These are phyloP conservation scores for Cerastis rubricosa DNA, from an alignment of 2,888 invertebrate genomes.

Conservation along the genomic window DNA sequence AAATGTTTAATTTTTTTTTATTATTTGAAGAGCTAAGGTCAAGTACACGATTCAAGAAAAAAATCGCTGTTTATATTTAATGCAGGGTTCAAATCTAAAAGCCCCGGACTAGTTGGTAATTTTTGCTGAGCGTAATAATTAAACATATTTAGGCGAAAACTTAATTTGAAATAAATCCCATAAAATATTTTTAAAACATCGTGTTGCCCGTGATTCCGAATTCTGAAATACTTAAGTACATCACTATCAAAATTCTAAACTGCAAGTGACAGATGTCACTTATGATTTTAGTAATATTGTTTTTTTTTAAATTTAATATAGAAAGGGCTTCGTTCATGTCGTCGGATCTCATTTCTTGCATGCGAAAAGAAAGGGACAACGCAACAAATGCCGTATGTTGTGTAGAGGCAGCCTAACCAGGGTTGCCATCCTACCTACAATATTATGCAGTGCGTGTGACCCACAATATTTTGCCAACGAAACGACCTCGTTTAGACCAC, in stretches of 20 bases:
- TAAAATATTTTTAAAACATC: not conserved
- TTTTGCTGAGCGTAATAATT: conserved; percentile 1
- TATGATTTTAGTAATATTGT: not conserved
- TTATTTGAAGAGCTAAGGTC: too few species aligned
- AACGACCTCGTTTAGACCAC: not conserved
- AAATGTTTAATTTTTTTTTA: too few species aligned
- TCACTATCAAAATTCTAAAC: conserved; percentile 13
- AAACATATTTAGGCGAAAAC: not conserved
- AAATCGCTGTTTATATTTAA: too few species aligned
- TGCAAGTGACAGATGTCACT: conserved; percentile 6
- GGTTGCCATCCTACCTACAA: conserved; percentile 25
- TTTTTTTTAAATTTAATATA: not conserved
- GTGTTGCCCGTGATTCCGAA: not conserved
- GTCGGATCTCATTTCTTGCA: conserved; percentile 60
- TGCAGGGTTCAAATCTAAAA: too few species aligned
- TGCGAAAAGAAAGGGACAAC: conserved; percentile 68
- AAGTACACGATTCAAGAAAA: too few species aligned
- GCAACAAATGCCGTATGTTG: conserved; percentile 64
- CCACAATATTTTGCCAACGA: not conserved
- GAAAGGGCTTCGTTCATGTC: conserved; percentile 24
- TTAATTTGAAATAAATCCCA: not conserved
- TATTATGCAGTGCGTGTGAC: not conserved
- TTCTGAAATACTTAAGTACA: not conserved
- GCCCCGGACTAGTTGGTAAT: too few species aligned
- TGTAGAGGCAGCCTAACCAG: conserved; percentile 64